These are phyloP conservation scores for Plumapathes pennacea DNA, from an alignment of 92 coral and sea anemone species.

Conservation along the genomic window DNA sequence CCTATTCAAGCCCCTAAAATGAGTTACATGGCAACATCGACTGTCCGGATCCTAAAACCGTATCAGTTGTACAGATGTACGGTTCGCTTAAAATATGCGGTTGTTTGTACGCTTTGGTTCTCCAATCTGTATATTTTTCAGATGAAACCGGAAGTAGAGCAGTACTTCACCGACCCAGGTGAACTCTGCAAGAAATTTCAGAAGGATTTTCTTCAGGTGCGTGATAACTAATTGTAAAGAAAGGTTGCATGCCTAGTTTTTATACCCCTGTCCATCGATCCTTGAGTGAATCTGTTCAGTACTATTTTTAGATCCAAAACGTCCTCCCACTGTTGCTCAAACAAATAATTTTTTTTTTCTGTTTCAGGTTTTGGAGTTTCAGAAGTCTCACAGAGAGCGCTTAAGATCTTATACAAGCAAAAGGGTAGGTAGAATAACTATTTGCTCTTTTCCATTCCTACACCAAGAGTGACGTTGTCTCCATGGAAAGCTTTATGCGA, in stretches of 20 bases:
- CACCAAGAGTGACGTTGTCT: no score
- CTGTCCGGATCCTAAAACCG: no score
- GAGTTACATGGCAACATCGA: no score
- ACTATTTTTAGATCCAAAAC: not conserved
- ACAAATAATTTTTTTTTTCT: not conserved
- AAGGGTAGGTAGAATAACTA: conserved; percentile 51
- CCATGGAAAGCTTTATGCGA: no score
- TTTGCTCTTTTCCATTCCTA: no score
- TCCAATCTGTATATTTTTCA: conserved; percentile 4
- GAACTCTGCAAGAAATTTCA: conserved; percentile 75
- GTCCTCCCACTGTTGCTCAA: not conserved
- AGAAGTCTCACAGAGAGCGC: conserved; percentile 82
- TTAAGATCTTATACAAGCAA: conserved; percentile 59
- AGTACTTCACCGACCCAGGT: conserved; percentile 84
- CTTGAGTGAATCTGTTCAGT: no score
- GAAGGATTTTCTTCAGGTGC: conserved; percentile 80
- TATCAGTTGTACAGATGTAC: no score
- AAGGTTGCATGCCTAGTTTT: not conserved
- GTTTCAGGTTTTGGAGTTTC: conserved; percentile 92
- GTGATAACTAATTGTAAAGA: not conserved
- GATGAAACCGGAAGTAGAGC: conserved; percentile 98
- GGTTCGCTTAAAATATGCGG: no score
- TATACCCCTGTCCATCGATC: not conserved
- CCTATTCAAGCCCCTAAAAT: no score
- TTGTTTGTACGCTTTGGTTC: no score